Conservation (phyloP, 2,113 vertebrate genomes). For the Clarias batrachus region DNA sequence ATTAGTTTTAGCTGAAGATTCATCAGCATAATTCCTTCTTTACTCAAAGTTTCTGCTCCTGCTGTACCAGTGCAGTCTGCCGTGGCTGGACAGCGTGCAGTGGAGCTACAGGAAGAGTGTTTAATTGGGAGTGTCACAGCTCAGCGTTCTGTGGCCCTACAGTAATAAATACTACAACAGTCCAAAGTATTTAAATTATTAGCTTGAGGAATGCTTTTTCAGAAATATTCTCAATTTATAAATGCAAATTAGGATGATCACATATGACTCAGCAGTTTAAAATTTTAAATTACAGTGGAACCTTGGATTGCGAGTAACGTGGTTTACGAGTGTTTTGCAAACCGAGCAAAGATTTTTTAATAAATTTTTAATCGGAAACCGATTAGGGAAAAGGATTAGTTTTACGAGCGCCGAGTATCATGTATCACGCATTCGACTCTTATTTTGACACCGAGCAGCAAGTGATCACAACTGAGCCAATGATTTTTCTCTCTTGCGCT, state of each 20-base stretch:
- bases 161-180: slow-evolving; percentile 65
- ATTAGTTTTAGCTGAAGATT: not conserved
- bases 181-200: not conserved
- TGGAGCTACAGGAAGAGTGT: slow-evolving; percentile 76
- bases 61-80: slow-evolving; percentile 32
- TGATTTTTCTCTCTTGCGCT: too few relatives aligned
- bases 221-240: not conserved
- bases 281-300: too few relatives aligned
- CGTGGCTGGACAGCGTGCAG: slow-evolving; percentile 33
- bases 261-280: not conserved
- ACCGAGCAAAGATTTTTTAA: too few relatives aligned
- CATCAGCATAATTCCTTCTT: not conserved
- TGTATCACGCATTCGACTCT: too few relatives aligned
- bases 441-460: too few relatives aligned
- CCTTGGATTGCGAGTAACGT: too few relatives aligned
- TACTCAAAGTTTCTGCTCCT: not conserved
- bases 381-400: too few relatives aligned
- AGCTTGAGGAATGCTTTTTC: not conserved
- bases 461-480: too few relatives aligned
- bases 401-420: too few relatives aligned
- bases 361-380: too few relatives aligned
- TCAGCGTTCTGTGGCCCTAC: slow-evolving; percentile 61
- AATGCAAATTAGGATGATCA: not conserved
- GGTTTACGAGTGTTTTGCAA: too few relatives aligned
- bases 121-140: slow-evolving; percentile 77